Base-by-base conservation (phyloP, 2,113 vertebrate genomes). In the Leuciscus idus region DNA sequence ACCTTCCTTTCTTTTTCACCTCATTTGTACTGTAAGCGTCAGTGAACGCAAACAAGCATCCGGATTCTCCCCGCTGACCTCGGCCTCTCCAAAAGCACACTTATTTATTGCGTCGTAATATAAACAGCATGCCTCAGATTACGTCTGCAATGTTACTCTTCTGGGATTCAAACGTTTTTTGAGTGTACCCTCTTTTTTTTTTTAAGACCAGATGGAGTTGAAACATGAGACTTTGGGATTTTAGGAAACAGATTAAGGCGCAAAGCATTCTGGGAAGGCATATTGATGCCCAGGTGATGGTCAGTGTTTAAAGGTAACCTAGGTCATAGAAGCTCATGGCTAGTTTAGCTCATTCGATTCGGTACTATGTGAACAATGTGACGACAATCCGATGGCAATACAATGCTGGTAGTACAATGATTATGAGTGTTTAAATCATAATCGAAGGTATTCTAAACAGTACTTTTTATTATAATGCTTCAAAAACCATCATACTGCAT, bases 121-220 rank as follows among this genome's bases (percentile, higher is more conserved):
- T 92, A 91, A 93, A 92, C 91, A 93, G 85, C 89, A 91, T 93
- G 93, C 89, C 91, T 90, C 87, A 91, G 93, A 94, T 92, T 91
- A 93, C 89, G 90, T 90, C 88, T 91, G 90, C 87, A 91, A 90
- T 92, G 89, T 87, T 85, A 90, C 86, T 89, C 84, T 90, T 87
- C 74, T 83, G 85, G 88, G 91, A 87, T 80, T 89, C 90, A 91
- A 87, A 90, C 81, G 89, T 81, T 84, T 93, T 90, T 92, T 88
- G 89, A 86, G 82, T 87, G 86, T 59, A 26, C 2, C n/a, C 36
- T n/a, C 7, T 17, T 30, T 11, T 12, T 3, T 10, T 28, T 75
- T 39, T 80, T 13, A 17, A 1, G 79, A n/a, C 13, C 78, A 64
- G 36, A 64, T 64, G 23, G 57, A 64, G 59, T 39, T 19, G 36